These are phyloP conservation scores for Lucilia cuprina DNA, from an alignment of 1,140 invertebrate genomes.

Conservation along the genomic window DNA sequence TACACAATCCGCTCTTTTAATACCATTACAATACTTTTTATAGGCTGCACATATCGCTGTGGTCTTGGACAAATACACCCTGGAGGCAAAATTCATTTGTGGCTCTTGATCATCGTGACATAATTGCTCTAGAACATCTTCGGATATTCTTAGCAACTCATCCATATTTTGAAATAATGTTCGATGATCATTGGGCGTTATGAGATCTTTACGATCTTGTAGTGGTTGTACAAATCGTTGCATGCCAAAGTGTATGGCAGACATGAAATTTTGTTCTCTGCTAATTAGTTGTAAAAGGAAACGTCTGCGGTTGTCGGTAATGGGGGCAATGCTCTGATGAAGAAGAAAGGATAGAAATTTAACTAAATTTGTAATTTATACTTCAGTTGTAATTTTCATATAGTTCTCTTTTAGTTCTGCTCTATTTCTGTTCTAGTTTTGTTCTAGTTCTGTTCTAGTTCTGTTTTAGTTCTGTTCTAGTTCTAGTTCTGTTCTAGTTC, in stretches of 20 bases:
- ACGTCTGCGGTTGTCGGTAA: slow-evolving; percentile 65
- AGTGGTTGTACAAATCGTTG: slow-evolving; percentile 76
- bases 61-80: slow-evolving; percentile 76
- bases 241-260: slow-evolving; percentile 76
- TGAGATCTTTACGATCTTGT: slow-evolving; percentile 75
- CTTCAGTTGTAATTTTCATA: no score
- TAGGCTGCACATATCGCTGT: slow-evolving; percentile 76
- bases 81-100: slow-evolving; percentile 70
- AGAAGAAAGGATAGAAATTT: slow-evolving; percentile 31
- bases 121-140: slow-evolving; percentile 79
- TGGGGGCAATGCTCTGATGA: slow-evolving; percentile 57
- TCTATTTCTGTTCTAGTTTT: no score
- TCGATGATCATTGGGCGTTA: slow-evolving; percentile 76
- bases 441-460: no score
- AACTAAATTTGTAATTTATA: no score
- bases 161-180: slow-evolving; percentile 84
- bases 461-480: no score
- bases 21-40: slow-evolving; percentile 79
- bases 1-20: slow-evolving; percentile 82
- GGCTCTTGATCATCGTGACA: slow-evolving; percentile 76
- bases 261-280: slow-evolving; percentile 77
- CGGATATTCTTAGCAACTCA: slow-evolving; percentile 78
- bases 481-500: no score
- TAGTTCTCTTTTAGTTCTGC: no score
- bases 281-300: slow-evolving; percentile 68